A percentile compares a stretch with the other conserved stretches of the same genome.
Evolutionary conservation across 2,888 invertebrate species (phyloP).

Genomic region (Elmis aenea): DNA sequence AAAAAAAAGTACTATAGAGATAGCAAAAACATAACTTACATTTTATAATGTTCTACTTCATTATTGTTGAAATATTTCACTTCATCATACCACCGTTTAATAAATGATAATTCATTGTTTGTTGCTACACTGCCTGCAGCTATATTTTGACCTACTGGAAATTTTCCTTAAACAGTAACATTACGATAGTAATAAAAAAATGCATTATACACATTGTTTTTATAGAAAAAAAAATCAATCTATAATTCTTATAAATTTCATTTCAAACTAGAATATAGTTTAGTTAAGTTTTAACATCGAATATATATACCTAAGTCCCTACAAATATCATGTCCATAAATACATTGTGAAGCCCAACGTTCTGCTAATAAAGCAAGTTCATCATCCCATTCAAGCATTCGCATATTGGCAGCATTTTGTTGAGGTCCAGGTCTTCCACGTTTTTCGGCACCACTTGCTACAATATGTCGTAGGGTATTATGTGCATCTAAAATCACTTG

Average conservation of each 20-base stretch:
- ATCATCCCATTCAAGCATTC: conserved; percentile 42
- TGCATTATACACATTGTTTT: not conserved
- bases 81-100: conserved; percentile 42
- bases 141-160: conserved; percentile 46
- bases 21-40: conserved; percentile 20
- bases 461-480: conserved; percentile 43
- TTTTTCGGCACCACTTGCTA: conserved; percentile 40
- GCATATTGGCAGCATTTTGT: conserved; percentile 42
- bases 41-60: conserved; percentile 25
- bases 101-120: conserved; percentile 32
- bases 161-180: conserved; percentile 33
- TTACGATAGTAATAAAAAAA: conserved; percentile 12
- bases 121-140: conserved; percentile 37
- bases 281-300: no score
- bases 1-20: conserved; percentile 1
- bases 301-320: conserved; percentile 35
- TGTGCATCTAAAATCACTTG: conserved; percentile 43
- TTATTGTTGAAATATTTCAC: conserved; percentile 32
- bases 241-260: no score
- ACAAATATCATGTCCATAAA: conserved; percentile 42
- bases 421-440: conserved; percentile 44
- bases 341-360: conserved; percentile 47
- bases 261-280: no score
- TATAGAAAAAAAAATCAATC: no score
- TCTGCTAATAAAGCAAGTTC: conserved; percentile 45